A percentile compares a stretch with the other conserved stretches of the same genome.
These are phyloP conservation scores for Melipona quadrifasciata DNA, from an alignment of 1,140 invertebrate species.

Conservation along the genomic window DNA sequence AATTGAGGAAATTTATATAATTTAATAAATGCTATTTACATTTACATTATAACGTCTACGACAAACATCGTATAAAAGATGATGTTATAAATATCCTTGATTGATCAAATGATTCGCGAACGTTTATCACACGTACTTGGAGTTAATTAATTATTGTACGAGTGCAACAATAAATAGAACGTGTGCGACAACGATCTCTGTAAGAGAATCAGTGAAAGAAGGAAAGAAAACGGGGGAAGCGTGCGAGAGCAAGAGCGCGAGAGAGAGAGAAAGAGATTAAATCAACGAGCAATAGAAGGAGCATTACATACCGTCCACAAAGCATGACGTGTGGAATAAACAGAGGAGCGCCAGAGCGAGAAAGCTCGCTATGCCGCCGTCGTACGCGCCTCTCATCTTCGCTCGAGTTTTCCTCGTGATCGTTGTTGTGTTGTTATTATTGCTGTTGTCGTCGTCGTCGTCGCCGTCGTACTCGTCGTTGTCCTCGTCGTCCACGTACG, in stretches of 20 bases:
- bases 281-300: constrained; percentile 16
- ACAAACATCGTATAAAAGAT: too few relatives aligned
- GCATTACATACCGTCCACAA: constrained; percentile 67
- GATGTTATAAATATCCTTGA: neutral
- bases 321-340: constrained; percentile 64
- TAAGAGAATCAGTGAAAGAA: neutral
- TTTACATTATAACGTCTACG: too few relatives aligned
- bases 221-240: neutral
- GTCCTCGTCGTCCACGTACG: constrained; percentile 12
- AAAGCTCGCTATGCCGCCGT: constrained; percentile 64
- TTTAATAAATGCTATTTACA: too few relatives aligned
- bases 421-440: neutral
- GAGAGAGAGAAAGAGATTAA: constrained; percentile 14
- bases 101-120: neutral
- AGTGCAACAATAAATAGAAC: neutral
- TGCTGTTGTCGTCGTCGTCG: neutral
- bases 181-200: neutral
- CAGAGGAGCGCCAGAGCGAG: constrained; percentile 70
- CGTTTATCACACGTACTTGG: neutral
- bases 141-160: neutral
- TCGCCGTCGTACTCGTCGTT: neutral
- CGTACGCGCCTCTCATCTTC: constrained; percentile 66
- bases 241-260: neutral
- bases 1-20: too few relatives aligned
- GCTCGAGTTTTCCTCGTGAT: constrained; percentile 31